Conservation (phyloP, 2,888 invertebrate species). For the Tinea pellionella region DNA sequence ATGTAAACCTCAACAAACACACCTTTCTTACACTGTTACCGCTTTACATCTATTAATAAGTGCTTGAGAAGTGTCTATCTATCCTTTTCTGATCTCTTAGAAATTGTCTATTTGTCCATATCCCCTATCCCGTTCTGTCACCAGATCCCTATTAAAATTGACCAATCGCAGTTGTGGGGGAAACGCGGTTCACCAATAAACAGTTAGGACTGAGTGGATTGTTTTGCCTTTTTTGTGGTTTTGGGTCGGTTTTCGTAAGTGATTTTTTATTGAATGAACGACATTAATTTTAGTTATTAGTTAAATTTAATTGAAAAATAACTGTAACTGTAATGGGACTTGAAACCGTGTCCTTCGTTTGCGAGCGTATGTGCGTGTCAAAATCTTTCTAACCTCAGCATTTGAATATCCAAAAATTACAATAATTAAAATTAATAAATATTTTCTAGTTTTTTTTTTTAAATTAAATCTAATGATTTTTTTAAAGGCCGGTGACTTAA, state of each 20-base stretch:
- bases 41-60: constrained; percentile 56
- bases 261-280: too few relatives aligned
- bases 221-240: not conserved
- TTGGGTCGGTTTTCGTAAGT: not conserved
- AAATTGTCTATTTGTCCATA: constrained; percentile 23
- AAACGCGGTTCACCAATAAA: constrained; percentile 59
- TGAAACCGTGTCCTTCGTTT: too few relatives aligned
- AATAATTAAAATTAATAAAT: too few relatives aligned
- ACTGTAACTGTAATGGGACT: too few relatives aligned
- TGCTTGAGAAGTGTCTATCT: constrained; percentile 61
- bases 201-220: constrained; percentile 29
- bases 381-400: too few relatives aligned
- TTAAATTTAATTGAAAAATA: too few relatives aligned
- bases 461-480: too few relatives aligned
- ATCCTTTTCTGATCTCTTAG: constrained; percentile 40
- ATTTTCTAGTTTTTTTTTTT: too few relatives aligned
- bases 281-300: too few relatives aligned
- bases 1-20: constrained; percentile 18
- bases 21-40: constrained; percentile 52
- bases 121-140: constrained; percentile 39
- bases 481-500: too few relatives aligned
- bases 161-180: constrained; percentile 45
- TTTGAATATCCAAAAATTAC: too few relatives aligned
- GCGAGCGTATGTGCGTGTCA: too few relatives aligned
- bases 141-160: constrained; percentile 49